Evolutionary conservation across 2,888 invertebrate species (phyloP), one percentile per base, ranked within the genome.

Genomic region (Sisyra nigra): DNA sequence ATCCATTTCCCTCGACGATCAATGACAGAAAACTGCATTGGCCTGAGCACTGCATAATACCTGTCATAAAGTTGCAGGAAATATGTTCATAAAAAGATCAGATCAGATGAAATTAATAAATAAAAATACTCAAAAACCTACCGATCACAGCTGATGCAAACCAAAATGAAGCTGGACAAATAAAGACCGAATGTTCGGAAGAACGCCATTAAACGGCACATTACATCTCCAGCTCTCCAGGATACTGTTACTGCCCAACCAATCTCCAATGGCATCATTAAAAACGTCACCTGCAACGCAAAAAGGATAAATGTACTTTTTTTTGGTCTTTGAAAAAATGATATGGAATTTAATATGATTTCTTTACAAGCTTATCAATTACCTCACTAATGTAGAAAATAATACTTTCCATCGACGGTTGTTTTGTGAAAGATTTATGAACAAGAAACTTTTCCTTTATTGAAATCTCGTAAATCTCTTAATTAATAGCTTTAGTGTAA

Each of bases 181-280:
- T 80, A 89, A 6, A 91, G 71, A 0, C 91, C 89, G 60, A 89
- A 89, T 50, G 80, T 81, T 49, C 89, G 65, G 53, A 87, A 84
- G 66, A 89, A 88, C 58, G 84, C 78, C 82, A 87, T 84, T 51
- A 87, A 69, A 33, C 89, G 72, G 58, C 91, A 91, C 72, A 83
- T 74, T 7, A 75, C 67, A 61, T 91, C 89, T 0, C 86, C 88
- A 1, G 82, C 86, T 55, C 71, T 71, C 91, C 91, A 91, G 52
- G 77, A 74, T 42, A 91, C 91, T 2, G 89, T 89, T 46, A 72
- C 72, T 1, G 85, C 80, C 89, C 91, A 91, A 51, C 74, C 83
- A 44, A 89, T 88, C 70, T 91, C 89, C 57, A 87, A 61, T 17
- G 91, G 89, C 87, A 91, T 89, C 77, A 87, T 78, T 43, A 89